Evolutionary conservation across 2,113 vertebrate species (phyloP).

Genomic region (Zosterops hypoxanthus): DNA sequence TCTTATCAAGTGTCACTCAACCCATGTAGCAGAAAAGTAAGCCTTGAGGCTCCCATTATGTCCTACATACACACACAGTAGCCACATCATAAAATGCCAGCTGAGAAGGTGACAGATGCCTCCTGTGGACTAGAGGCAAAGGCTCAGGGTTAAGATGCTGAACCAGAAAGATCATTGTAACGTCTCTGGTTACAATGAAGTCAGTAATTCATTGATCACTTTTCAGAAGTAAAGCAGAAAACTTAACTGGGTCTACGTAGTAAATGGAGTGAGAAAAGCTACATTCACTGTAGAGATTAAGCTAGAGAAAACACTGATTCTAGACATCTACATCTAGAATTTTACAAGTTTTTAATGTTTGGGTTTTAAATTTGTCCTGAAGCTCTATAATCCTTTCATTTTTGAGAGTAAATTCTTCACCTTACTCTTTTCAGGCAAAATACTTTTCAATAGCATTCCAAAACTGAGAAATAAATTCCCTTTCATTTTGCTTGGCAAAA

Average conservation of each 20-base stretch:
- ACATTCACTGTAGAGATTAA: background rate
- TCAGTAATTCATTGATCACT: background rate
- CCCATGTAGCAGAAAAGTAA: background rate
- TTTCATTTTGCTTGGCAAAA: background rate
- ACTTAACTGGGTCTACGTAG: background rate
- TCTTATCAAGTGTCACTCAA: background rate
- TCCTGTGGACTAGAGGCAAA: background rate
- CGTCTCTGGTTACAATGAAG: background rate
- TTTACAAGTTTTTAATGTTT: background rate
- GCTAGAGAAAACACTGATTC: background rate
- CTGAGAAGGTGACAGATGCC: background rate
- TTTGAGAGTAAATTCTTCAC: background rate
- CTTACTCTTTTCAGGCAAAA: background rate
- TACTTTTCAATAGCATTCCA: background rate
- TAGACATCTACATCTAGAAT: background rate
- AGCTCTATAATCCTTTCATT: background rate
- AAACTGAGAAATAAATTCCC: background rate
- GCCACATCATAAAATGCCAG: background rate
- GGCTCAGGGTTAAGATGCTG: background rate
- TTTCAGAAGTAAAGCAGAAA: background rate
- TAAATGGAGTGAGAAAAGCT: background rate
- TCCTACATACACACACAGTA: background rate
- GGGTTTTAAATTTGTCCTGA: background rate
- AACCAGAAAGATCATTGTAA: background rate
- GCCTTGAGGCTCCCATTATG: background rate